A percentile compares a stretch with the other conserved stretches of the same genome.
Conservation (phyloP, 1,140 invertebrate species). For the Brachionus koreanus region DNA sequence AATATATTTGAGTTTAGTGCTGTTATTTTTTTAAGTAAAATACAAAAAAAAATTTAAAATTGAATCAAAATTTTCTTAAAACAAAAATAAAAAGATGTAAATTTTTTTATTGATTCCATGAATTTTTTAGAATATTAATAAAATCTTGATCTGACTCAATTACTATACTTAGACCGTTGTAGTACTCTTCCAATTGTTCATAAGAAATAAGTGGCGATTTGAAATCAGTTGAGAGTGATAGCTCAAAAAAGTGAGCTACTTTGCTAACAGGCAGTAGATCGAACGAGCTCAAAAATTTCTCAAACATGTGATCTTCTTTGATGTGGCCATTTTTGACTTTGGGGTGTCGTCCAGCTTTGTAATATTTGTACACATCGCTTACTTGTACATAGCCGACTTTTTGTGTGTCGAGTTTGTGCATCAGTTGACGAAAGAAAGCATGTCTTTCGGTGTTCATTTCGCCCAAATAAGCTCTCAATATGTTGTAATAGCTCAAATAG, state of each 20-base stretch:
- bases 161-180: constrained; percentile 55
- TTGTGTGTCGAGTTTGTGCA: constrained; percentile 52
- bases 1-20: too few relatives aligned
- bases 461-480: constrained; percentile 53
- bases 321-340: constrained; percentile 46
- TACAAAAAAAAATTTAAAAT: too few relatives aligned
- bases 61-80: background rate
- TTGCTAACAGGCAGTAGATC: constrained; percentile 20
- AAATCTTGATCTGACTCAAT: constrained; percentile 54
- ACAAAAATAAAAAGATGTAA: too few relatives aligned
- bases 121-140: constrained; percentile 54
- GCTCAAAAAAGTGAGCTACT: constrained; percentile 50
- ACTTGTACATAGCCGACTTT: constrained; percentile 52
- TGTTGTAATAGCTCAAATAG: constrained; percentile 52
- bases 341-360: constrained; percentile 51
- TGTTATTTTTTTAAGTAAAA: too few relatives aligned
- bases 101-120: too few relatives aligned
- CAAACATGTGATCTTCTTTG: constrained; percentile 14
- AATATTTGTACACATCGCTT: constrained; percentile 56
- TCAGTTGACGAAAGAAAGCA: constrained; percentile 53
- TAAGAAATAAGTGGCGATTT: constrained; percentile 50
- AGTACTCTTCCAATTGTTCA: constrained; percentile 57
- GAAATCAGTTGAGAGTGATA: constrained; percentile 47
- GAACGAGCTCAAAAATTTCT: constrained; percentile 4
- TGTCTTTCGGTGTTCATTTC: constrained; percentile 56